Evolutionary conservation across 2,113 vertebrate genomes (phyloP), one percentile per base, ranked within the genome.

Genomic region (Hyaena hyaena): DNA sequence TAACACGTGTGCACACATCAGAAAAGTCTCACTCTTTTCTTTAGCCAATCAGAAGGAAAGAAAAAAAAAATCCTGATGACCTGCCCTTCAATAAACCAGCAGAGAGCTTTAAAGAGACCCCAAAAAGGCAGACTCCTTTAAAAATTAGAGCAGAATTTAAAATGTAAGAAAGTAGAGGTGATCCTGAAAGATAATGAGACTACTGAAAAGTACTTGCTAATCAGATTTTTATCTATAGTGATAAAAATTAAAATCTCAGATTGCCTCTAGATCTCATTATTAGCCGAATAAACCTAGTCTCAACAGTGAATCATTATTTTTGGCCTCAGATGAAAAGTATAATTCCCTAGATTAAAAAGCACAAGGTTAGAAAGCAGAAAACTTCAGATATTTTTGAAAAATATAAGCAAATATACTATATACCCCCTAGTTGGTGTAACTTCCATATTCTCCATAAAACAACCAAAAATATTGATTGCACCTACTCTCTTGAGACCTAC

Each of bases 191-290:
- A 92, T 68, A 94, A 45, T 14, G 24, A 84, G 50, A 63, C 87
- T 45, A 65, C 68, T 43, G 48, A 82, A 93, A 66, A 96, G 76
- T 48, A 90, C 77, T 94, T 97, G 66, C 45, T 96, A 96, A 95
- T 96, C 74, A 96, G 15, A 87, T 58, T 92, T 97, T 96, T 94
- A 97, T 43, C 33, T 43, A 71, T 0, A 96, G 65, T 65, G 31
- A 95, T 93, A 97, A 97, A 97, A 97, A 61, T 53, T 11, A 96
- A 79, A 93, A 61, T 65, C 71, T 90, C 53, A 88, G n/a, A 90
- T 77, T 96, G 63, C 76, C 19, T 93, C 50, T 63, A 53, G n/a
- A 61, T 71, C 83, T 73, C 35, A 84, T 92, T 83, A 81, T 19
- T 76, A 81, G 55, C 16, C 87, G 92, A 92, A 92, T 88, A 95